Evolutionary conservation across 2,797 vertebrate species (phyloP).

Genomic region (Micromesistius poutassou): DNA sequence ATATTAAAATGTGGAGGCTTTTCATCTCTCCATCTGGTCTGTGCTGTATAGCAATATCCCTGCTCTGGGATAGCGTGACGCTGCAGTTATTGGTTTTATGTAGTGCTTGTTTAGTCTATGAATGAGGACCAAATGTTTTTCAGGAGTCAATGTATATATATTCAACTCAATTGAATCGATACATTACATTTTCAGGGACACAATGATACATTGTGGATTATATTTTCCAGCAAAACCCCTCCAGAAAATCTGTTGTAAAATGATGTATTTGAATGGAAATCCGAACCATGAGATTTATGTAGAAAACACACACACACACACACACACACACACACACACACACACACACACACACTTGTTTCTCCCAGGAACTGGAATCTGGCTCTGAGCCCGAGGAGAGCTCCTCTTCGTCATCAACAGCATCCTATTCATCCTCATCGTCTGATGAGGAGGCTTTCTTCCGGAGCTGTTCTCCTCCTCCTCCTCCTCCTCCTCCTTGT

Average conservation of each 20-base stretch:
- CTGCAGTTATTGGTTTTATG: not conserved
- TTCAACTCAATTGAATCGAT: not conserved
- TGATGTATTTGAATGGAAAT: not conserved
- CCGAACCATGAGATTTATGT: not conserved
- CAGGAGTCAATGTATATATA: not conserved
- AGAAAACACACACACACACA: too few species aligned
- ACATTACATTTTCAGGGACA: not conserved
- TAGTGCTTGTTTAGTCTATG: not conserved
- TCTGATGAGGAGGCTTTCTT: conserved; percentile 44
- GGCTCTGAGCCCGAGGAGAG: conserved; percentile 42
- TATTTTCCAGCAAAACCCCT: not conserved
- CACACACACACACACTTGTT: conserved; percentile 10
- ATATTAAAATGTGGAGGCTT: not conserved
- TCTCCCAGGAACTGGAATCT: conserved; percentile 51
- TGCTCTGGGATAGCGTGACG: not conserved
- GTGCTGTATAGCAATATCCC: not conserved
- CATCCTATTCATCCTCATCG: conserved; percentile 35
- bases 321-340: not conserved
- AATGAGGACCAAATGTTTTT: not conserved
- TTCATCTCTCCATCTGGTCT: not conserved
- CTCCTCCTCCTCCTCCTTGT: not conserved
- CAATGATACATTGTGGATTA: not conserved
- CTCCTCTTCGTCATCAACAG: conserved; percentile 26
- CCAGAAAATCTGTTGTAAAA: not conserved
- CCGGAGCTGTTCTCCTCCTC: conserved; percentile 6